phyloP scores from a whole-genome alignment of 1,140 invertebrate genomes.

The Hormaphis cornu region DNA sequence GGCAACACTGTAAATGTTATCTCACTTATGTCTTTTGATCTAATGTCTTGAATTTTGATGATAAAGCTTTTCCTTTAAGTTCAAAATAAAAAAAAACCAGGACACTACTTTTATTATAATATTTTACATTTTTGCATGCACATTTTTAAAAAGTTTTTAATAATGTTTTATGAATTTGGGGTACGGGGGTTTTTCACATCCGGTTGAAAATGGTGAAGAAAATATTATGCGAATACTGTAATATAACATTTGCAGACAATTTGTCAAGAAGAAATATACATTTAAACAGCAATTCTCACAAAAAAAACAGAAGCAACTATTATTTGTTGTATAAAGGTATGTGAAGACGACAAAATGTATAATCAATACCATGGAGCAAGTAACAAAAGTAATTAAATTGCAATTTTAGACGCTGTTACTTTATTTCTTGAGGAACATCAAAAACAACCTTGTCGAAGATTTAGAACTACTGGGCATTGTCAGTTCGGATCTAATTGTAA shows the following conservation, averaged over 20 bases:
- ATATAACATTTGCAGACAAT: constrained; percentile 27
- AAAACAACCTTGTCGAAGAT: constrained; percentile 15
- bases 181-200: neutral
- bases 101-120: constrained; percentile 9
- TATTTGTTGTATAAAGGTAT: constrained; percentile 18
- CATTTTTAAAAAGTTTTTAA: neutral
- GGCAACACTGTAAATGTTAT: constrained; percentile 4
- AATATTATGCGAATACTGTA: constrained; percentile 31
- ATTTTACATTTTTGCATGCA: neutral
- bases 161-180: constrained; percentile 25
- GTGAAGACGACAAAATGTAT: neutral
- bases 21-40: constrained; percentile 13
- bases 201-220: constrained; percentile 31
- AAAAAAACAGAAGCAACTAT: constrained; percentile 17
- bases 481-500: constrained; percentile 12
- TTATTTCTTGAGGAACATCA: constrained; percentile 16
- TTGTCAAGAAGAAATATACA: constrained; percentile 26
- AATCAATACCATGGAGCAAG: neutral
- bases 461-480: constrained; percentile 13
- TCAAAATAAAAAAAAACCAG: constrained; percentile 14
- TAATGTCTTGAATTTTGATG: neutral
- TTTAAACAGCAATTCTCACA: constrained; percentile 24
- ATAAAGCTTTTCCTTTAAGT: constrained; percentile 16
- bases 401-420: constrained; percentile 22
- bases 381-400: neutral